Evolutionary conservation across 1,140 invertebrate genomes (phyloP), one percentile per base, ranked within the genome.

Genomic region (Platyscapa corneri): DNA sequence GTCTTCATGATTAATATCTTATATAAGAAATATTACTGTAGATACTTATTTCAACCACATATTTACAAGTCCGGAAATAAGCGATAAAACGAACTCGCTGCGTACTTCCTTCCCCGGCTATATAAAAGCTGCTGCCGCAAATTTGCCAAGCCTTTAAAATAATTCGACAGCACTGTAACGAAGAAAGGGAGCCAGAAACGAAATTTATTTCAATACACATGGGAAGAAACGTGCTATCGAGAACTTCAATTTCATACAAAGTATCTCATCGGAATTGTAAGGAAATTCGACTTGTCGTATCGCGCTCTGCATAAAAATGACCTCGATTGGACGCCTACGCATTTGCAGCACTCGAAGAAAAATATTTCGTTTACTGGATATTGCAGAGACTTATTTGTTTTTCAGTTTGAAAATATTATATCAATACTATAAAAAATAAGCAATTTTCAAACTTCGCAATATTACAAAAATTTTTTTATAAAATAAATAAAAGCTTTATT

Each of bases 231-330:
- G 20, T 65, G 14, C 39, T 27, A 56, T 67, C 8, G n/a, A 39
- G 46, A 67, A 79, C 60, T 72, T 84, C 42, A 70, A 78, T 67
- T 64, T 84, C 83, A 46, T 49, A 70, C 32, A 60, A 78, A 64
- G 27, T 77, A 65, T 79, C 64, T 78, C 64, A 42, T 46, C 56
- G 60, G 74, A 67, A 84, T 84, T 37, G 75, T 67, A 83, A 83
- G 74, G 18, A 16, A 53, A 83, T 56, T 70, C 60, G 56, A 65
- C 30, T 5, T 67, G 53, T 42, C 60, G 39, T 27, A 27, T 82
- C 46, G 83, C 14, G 83, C 16, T 65, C 76, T 76, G 76, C 76
- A 84, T 84, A 84, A 72, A 84, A 60, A 84, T 72, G 64, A 79
- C 60, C 49, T 14, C 60, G 12, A 14, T 37, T 39, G 3, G 16